Evolutionary conservation across 2,113 vertebrate species (phyloP).

Genomic region (Sorex fumeus): DNA sequence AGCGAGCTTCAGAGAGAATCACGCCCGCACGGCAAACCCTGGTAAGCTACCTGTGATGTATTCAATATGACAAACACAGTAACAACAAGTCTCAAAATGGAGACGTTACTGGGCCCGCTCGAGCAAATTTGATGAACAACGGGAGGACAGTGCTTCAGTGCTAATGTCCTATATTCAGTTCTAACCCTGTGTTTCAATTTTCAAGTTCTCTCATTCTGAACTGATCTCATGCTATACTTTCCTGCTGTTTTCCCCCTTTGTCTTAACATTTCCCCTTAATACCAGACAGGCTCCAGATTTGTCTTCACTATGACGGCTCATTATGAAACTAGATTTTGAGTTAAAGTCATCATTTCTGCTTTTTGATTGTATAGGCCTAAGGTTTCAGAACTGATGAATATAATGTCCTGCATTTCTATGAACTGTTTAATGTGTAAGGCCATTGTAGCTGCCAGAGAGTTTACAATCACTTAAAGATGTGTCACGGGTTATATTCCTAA

Average conservation of each 20-base stretch:
- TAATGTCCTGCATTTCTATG: not conserved
- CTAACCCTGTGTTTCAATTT: not conserved
- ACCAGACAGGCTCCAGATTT: not conserved
- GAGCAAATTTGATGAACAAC: no score
- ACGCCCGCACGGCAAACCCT: no score
- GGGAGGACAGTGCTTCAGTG: no score
- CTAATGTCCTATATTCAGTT: not conserved
- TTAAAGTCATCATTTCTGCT: not conserved
- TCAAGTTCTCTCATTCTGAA: not conserved
- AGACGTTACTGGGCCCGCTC: no score
- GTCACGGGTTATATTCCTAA: not conserved
- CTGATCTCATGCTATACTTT: not conserved
- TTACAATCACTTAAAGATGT: not conserved
- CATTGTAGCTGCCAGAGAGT: not conserved
- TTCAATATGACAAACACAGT: no score
- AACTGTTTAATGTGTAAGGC: not conserved
- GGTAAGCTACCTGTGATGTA: no score
- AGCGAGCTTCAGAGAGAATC: no score
- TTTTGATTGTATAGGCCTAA: not conserved
- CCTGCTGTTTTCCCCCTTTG: not conserved
- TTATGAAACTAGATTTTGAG: not conserved
- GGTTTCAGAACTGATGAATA: not conserved
- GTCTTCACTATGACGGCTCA: not conserved
- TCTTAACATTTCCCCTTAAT: not conserved
- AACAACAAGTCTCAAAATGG: no score